phyloP scores from a whole-genome alignment of 2,797 vertebrate species.

The Eupleurogrammus muticus region DNA sequence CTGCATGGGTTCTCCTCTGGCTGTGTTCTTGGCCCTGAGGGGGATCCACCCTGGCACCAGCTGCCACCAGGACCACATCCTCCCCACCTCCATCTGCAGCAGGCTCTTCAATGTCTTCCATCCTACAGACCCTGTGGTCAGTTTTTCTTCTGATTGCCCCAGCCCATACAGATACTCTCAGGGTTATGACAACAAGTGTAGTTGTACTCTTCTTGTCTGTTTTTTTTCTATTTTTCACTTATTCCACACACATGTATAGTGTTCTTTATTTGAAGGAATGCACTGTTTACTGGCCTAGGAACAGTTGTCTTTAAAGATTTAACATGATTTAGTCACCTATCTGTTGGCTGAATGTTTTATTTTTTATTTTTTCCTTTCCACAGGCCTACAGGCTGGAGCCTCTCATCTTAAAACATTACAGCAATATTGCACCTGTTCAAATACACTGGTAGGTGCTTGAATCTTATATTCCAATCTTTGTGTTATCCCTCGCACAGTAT shows the following conservation, averaged over 20 bases:
- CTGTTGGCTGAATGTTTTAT: not conserved
- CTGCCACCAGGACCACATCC: conserved; percentile 95
- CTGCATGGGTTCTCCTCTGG: conserved; percentile 98
- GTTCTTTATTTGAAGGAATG: not conserved
- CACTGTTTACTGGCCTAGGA: not conserved
- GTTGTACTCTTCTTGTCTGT: not conserved
- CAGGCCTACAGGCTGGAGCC: conserved; percentile 98
- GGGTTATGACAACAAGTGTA: conserved; percentile 8
- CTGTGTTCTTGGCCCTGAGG: conserved; percentile 95
- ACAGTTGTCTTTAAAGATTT: not conserved
- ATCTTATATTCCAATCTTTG: not conserved
- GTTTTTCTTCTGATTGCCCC: conserved; percentile 52
- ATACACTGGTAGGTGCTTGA: conserved; percentile 91
- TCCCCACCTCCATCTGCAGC: conserved; percentile 93
- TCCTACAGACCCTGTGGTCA: conserved; percentile 98
- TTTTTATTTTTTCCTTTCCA: conserved; percentile 29
- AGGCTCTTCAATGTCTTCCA: conserved; percentile 97
- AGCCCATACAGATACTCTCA: not conserved
- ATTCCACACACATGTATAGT: conserved; percentile 2
- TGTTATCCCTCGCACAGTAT: not conserved
- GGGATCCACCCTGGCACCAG: conserved; percentile 94
- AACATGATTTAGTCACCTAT: not conserved
- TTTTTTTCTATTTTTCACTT: not conserved
- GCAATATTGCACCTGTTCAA: conserved; percentile 94
- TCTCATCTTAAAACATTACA: conserved; percentile 97